Evolutionary conservation across 2,797 vertebrate genomes (phyloP), one percentile per base, ranked within the genome.

Genomic region (Sebastes kiyomatsui): DNA sequence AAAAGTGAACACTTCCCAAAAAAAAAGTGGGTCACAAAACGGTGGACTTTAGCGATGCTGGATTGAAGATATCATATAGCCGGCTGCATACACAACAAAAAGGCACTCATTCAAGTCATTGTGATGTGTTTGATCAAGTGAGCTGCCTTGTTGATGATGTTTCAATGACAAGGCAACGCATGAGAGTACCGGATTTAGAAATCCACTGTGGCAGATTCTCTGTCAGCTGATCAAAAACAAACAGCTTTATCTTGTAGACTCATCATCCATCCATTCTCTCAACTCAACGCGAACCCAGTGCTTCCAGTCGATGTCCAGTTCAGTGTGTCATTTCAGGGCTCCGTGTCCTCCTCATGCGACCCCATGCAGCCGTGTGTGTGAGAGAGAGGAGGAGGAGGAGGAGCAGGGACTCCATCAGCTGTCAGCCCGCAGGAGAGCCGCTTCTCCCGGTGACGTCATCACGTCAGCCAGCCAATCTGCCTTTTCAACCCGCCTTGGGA

Each of bases 51-150:
- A 88, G 82, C 71, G 81, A 75, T 77, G 65, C 70, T 80, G 76
- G 73, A 70, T 64, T 71, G 66, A 65, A 75, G 42, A 46, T 54
- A 42, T 78, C 18, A 82, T 74, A 76, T 46, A 86, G 76, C 68
- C 72, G 86, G 80, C 80, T 83, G 81, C 83, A 81, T 78, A 84
- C 83, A 88, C 74, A 81, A 88, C 67, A 88, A 92, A 92, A 94
- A 95, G 94, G 95, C 95, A 96, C 95, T 90, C 83, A 75, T 80
- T 92, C 86, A 92, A 83, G 92, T 93, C 91, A 94, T 93, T 81
- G 71, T 85, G 83, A 93, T 75, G 71, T 5, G 64, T 85, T 83
- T 81, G 67, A 86, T 87, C 77, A 74, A 74, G 77, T 28, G 59
- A 79, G 81, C 59, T 85, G 84, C 80, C 75, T 82, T 30, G 67